Evolutionary conservation across 1,140 invertebrate genomes (phyloP).

Genomic region (Homalodisca vitripennis): DNA sequence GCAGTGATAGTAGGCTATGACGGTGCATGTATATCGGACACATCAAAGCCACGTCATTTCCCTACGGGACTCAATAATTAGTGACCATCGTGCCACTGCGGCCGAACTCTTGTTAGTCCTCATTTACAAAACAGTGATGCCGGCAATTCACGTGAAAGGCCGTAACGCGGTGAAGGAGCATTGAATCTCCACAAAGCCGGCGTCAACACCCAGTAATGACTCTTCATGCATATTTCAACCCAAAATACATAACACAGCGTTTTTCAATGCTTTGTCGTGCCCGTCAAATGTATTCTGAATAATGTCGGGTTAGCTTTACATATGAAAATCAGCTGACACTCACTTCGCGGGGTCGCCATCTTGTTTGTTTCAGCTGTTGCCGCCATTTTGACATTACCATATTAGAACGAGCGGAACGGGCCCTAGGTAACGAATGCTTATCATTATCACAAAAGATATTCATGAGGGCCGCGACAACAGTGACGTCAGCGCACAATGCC

Average conservation of each 20-base stretch:
- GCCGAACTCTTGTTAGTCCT: neutral
- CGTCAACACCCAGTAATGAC: neutral
- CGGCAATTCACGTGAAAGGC: neutral
- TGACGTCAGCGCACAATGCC: too few species aligned
- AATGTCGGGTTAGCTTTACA: conserved; percentile 13
- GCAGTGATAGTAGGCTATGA: too few species aligned
- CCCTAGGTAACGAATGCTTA: conserved; percentile 6
- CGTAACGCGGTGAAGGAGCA: neutral
- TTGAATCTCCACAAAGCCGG: neutral
- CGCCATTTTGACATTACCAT: conserved; percentile 17
- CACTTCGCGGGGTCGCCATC: neutral
- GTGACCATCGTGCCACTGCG: too few species aligned
- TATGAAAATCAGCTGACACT: neutral
- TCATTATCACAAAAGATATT: conserved; percentile 19
- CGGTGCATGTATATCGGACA: too few species aligned
- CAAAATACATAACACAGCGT: conserved; percentile 18
- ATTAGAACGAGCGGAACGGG: neutral
- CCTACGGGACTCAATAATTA: too few species aligned
- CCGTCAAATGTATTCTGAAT: conserved; percentile 1
- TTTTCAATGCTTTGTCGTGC: conserved; percentile 1
- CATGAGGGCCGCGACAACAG: neutral
- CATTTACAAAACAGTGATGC: neutral
- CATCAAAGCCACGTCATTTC: too few species aligned
- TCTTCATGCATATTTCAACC: neutral
- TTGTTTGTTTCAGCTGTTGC: conserved; percentile 9